Conservation (phyloP, 2,888 invertebrate genomes). For the Hirtodrosophila alboralis region DNA sequence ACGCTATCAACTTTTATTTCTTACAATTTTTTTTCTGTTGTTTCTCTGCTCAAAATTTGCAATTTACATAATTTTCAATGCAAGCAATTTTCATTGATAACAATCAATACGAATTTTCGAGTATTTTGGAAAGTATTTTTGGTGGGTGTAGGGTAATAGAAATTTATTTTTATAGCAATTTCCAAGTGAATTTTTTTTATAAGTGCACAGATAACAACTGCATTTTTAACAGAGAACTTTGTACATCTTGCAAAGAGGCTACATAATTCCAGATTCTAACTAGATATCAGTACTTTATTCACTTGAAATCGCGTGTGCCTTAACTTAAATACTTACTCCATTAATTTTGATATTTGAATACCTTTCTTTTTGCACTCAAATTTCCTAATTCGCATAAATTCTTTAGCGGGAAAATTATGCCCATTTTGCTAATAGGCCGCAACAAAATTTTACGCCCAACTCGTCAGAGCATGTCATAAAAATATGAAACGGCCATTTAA, state of each 20-base stretch:
- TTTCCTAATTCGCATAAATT: constrained; percentile 13
- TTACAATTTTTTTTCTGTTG: constrained; percentile 19
- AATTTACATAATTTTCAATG: constrained; percentile 75
- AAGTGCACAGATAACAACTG: background rate
- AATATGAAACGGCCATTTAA: constrained; percentile 60
- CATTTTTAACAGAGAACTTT: too few relatives aligned
- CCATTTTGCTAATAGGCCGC: constrained; percentile 49
- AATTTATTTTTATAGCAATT: constrained; percentile 29
- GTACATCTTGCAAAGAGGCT: too few relatives aligned
- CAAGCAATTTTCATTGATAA: constrained; percentile 51
- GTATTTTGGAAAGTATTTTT: constrained; percentile 9
- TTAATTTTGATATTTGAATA: too few relatives aligned
- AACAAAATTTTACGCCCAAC: constrained; percentile 32
- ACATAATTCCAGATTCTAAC: too few relatives aligned
- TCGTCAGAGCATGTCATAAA: constrained; percentile 50
- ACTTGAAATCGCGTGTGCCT: too few relatives aligned
- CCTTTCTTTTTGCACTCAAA: too few relatives aligned
- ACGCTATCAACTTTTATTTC: constrained; percentile 51
- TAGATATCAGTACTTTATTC: too few relatives aligned
- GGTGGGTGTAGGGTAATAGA: constrained; percentile 21
- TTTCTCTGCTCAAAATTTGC: constrained; percentile 15
- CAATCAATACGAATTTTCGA: constrained; percentile 1
- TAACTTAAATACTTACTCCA: background rate
- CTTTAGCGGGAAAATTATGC: constrained; percentile 26
- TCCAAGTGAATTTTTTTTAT: background rate